Evolutionary conservation across 2,113 vertebrate species (phyloP).

Genomic region (Rhinogobius similis): DNA sequence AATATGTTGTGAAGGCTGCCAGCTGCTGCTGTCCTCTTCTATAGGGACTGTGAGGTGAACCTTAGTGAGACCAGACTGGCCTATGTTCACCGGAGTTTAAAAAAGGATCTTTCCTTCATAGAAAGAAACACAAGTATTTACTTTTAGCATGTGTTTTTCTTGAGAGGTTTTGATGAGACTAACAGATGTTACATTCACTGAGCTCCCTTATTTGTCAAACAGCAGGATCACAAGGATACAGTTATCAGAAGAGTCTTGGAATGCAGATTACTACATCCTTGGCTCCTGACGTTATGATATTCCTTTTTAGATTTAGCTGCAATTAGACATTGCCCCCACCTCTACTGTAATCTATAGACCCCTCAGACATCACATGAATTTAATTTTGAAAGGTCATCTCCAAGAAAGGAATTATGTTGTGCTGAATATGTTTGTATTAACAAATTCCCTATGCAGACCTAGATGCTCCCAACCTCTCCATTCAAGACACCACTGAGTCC

Average conservation of each 20-base stretch:
- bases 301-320: background rate
- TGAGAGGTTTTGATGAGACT: conserved; percentile 23
- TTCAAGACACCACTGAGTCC: conserved; percentile 69
- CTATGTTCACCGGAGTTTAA: background rate
- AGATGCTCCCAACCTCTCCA: conserved; percentile 45
- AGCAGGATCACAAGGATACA: conserved; percentile 19
- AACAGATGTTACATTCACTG: conserved; percentile 42
- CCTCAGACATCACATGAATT: too few species aligned
- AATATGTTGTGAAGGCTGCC: conserved; percentile 31
- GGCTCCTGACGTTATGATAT: background rate
- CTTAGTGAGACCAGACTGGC: conserved; percentile 14
- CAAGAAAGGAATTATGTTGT: conserved; percentile 19
- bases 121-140: background rate
- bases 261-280: conserved; percentile 14
- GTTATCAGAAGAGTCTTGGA: conserved; percentile 34
- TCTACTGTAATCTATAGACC: background rate
- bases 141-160: background rate
- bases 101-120: background rate
- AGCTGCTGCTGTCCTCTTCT: conserved; percentile 44
- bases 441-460: conserved; percentile 50
- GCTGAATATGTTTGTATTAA: conserved; percentile 37
- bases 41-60: too few species aligned
- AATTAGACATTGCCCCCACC: background rate
- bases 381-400: background rate
- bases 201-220: conserved; percentile 38